These are phyloP conservation scores for Rhabdophis nuchalis DNA, from an alignment of 2,797 vertebrate species.

Conservation along the genomic window DNA sequence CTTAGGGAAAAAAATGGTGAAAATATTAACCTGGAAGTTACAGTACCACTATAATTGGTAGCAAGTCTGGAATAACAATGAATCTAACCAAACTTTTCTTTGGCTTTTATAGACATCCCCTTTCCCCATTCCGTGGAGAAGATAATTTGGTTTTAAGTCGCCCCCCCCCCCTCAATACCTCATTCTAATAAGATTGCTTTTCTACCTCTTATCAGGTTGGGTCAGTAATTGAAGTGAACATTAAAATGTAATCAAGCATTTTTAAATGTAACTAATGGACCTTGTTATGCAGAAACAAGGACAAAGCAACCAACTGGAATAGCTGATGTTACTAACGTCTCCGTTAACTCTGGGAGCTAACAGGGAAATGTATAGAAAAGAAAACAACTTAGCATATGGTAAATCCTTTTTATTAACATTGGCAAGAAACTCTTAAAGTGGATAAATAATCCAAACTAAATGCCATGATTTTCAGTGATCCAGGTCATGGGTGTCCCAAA, in stretches of 20 bases:
- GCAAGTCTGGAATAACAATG: not conserved
- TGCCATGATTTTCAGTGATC: not conserved
- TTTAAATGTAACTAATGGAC: conserved; percentile 30
- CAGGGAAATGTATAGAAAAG: not conserved
- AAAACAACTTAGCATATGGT: not conserved
- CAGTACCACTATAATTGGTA: not conserved
- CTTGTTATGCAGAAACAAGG: conserved; percentile 20
- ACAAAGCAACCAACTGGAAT: not conserved
- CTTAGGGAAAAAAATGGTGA: not conserved
- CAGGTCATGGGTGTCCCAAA: not conserved
- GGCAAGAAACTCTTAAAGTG: too few species aligned
- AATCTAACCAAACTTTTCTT: not conserved
- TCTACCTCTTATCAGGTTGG: conserved; percentile 35
- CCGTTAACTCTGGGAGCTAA: conserved; percentile 1
- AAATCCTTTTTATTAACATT: conserved; percentile 22
- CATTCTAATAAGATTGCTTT: conserved; percentile 44
- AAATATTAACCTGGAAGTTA: not conserved
- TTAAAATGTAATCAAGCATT: conserved; percentile 39
- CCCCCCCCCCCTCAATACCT: too few species aligned
- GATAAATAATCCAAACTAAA: too few species aligned
- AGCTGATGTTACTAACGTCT: conserved; percentile 7
- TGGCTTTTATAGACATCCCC: not conserved
- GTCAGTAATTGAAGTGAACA: conserved; percentile 39
- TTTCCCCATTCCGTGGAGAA: not conserved
- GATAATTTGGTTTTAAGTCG: conserved; percentile 24